A percentile compares a stretch with the other conserved stretches of the same genome.
Evolutionary conservation across 2,888 invertebrate species (phyloP).

Genomic region (Thalpophila matura): DNA sequence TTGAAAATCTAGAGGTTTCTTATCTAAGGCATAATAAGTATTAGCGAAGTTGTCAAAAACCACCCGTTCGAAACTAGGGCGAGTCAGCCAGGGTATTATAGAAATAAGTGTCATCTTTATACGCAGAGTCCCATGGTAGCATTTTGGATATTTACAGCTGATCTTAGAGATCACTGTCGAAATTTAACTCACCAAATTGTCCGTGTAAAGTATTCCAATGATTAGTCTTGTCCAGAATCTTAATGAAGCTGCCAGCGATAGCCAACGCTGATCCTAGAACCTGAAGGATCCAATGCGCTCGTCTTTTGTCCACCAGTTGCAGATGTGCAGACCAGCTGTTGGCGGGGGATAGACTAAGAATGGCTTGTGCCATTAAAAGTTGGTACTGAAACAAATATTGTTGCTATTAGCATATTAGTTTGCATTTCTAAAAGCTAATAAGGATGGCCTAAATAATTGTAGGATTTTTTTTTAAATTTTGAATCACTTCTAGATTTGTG

Average conservation of each 20-base stretch:
- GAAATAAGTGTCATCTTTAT: too few relatives aligned
- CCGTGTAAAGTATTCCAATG: slow-evolving; percentile 80
- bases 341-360: slow-evolving; percentile 75
- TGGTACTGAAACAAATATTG: slow-evolving; percentile 74
- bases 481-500: too few relatives aligned
- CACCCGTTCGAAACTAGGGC: too few relatives aligned
- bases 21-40: too few relatives aligned
- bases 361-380: slow-evolving; percentile 82
- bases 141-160: background rate
- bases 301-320: slow-evolving; percentile 76
- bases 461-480: too few relatives aligned
- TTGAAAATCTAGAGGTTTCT: too few relatives aligned
- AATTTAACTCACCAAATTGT: slow-evolving; percentile 67
- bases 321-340: slow-evolving; percentile 80
- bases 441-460: too few relatives aligned
- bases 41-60: too few relatives aligned
- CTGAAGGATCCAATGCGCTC: slow-evolving; percentile 81
- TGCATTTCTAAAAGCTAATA: too few relatives aligned
- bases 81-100: too few relatives aligned
- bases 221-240: slow-evolving; percentile 69
- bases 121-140: too few relatives aligned
- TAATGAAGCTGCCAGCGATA: slow-evolving; percentile 77
- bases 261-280: slow-evolving; percentile 78
- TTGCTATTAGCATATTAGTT: background rate
- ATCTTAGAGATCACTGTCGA: background rate